A percentile compares a stretch with the other conserved stretches of the same genome.
These are phyloP conservation scores for Chrysaora quinquecirrha DNA, from an alignment of 30 jellyfish, hydroid and myxozoan species.

Conservation along the genomic window DNA sequence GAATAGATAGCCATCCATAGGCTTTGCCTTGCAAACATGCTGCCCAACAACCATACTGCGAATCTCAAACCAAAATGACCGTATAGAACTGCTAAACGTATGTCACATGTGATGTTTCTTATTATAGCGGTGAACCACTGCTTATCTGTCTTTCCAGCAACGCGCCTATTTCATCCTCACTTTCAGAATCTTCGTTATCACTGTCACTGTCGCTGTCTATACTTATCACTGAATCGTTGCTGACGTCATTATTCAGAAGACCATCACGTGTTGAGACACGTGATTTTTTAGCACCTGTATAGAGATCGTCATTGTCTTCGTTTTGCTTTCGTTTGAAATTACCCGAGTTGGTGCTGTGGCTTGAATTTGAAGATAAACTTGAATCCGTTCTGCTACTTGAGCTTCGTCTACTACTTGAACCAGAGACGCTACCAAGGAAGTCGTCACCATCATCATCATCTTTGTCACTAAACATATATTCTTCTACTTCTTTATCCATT, in stretches of 20 bases:
- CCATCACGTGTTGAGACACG: not conserved
- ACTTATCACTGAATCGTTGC: not conserved
- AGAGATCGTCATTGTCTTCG: not conserved
- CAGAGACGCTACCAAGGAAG: conserved; percentile 67
- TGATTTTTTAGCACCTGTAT: too few species aligned
- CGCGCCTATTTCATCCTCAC: conserved; percentile 19
- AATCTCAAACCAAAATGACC: too few species aligned
- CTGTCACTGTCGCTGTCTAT: conserved; percentile 11
- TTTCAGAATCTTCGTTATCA: not conserved
- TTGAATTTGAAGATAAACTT: conserved; percentile 11
- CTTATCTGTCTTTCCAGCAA: conserved; percentile 38
- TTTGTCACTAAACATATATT: conserved; percentile 71
- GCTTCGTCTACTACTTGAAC: conserved; percentile 42
- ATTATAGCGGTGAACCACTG: not conserved
- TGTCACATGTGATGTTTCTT: too few species aligned
- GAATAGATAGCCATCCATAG: too few species aligned
- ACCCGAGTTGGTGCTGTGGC: not conserved
- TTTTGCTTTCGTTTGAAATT: not conserved
- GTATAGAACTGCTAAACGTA: too few species aligned
- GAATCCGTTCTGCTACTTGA: conserved; percentile 51
- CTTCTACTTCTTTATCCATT: conserved; percentile 98
- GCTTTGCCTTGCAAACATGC: too few species aligned
- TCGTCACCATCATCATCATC: conserved; percentile 53
- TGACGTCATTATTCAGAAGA: not conserved
- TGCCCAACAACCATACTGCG: too few species aligned